These are phyloP conservation scores for Mus minutoides DNA, from an alignment of 2,797 vertebrate genomes.

Conservation along the genomic window DNA sequence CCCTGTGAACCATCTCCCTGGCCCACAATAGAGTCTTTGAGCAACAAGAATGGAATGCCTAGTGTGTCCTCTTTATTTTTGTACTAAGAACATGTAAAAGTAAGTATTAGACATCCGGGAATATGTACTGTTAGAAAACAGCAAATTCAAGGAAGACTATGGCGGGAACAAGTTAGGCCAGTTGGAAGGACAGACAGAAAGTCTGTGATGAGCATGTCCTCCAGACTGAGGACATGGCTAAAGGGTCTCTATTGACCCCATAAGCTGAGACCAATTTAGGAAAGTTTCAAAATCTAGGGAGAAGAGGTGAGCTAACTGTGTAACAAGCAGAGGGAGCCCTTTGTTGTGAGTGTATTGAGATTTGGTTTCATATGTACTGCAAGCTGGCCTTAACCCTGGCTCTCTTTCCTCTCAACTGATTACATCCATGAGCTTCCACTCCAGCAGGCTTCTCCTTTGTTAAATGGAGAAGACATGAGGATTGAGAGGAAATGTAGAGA, in stretches of 20 bases:
- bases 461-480: slow-evolving; percentile 18
- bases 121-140: slow-evolving; percentile 11
- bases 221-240: background rate
- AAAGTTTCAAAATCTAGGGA: background rate
- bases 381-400: background rate
- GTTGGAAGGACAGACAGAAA: slow-evolving; percentile 1
- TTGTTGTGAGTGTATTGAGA: background rate
- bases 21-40: background rate
- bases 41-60: background rate
- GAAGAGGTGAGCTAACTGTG: background rate
- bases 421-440: background rate
- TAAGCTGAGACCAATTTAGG: background rate
- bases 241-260: background rate
- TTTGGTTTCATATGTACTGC: background rate
- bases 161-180: background rate
- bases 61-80: slow-evolving; percentile 21
- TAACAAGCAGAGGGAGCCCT: background rate
- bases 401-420: background rate
- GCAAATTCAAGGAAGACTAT: slow-evolving; percentile 7
- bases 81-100: background rate
- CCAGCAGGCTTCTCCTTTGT: background rate
- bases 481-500: slow-evolving; percentile 24
- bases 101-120: slow-evolving; percentile 10
- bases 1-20: background rate
- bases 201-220: background rate